Evolutionary conservation across 1,140 invertebrate species (phyloP), one percentile per base, ranked within the genome.

Genomic region (Drosophila sulfurigaster): DNA sequence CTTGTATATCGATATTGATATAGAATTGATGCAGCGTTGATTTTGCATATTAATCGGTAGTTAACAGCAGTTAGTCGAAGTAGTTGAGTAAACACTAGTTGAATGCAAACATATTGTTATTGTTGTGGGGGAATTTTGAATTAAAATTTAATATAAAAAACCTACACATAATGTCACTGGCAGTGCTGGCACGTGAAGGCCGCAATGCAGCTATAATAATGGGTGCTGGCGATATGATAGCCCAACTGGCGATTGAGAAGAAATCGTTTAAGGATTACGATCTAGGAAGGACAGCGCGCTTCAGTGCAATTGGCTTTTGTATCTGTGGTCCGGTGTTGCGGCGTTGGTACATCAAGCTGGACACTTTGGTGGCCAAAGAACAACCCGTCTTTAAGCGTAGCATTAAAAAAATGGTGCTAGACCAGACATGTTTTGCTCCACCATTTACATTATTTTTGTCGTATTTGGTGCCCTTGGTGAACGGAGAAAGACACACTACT

Each of bases 391-490:
- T 78, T 5, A 54, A 63, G 16, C 78, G 87, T 0, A 75, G 74
- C 0, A 2, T 91, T 2, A 82, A 83, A 45, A 93, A 93, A 43
- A 95, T 94, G 93, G 93, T 94, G n/a, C 90, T 94, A 16, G 97
- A 98, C 93, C 97, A 98, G 93, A 56, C 93, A 79, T 16, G 87
- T 41, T 97, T 95, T 93, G 95, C 95, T 8, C 96, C 95, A 48
- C 80, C 91, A 48, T 96, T 97, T 80, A 92, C 96, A 48, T 93
- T 93, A 16, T 79, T 94, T 48, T 93, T 97, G 64, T 77, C 96
- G 1, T 90, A 91, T 7, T 30, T 93, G 25, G 93, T 97, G 62
- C 95, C 95, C 4, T 72, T 93, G 10, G 66, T 96, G 15, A 95
- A 97, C 85, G 94, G 95, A 3, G 94, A 95, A 69, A 74, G 93